phyloP scores from a whole-genome alignment of 2,113 vertebrate species.

The Xyrauchen texanus region DNA sequence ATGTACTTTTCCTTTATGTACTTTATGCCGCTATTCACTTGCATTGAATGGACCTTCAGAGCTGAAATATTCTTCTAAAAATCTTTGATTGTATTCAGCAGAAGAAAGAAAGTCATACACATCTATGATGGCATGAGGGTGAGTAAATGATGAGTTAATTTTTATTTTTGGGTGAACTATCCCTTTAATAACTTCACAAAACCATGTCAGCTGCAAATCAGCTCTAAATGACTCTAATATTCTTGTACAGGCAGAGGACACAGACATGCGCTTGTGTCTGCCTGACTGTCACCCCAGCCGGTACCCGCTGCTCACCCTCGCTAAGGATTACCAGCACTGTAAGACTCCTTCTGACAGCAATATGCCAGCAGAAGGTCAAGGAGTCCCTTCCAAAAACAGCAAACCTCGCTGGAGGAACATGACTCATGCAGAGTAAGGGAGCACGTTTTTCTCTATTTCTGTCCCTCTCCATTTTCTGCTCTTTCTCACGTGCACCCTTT shows the following conservation, averaged over 20 bases:
- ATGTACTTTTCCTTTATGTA: too few species aligned
- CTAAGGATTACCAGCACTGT: slow-evolving; percentile 87
- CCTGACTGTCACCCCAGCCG: slow-evolving; percentile 97
- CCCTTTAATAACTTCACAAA: too few species aligned
- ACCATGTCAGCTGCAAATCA: not conserved
- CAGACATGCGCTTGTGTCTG: slow-evolving; percentile 91
- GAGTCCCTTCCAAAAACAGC: slow-evolving; percentile 76
- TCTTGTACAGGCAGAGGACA: slow-evolving; percentile 86
- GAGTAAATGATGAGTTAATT: too few species aligned
- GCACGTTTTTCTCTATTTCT: not conserved
- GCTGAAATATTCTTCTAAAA: too few species aligned
- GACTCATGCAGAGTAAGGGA: slow-evolving; percentile 90
- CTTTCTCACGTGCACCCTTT: not conserved
- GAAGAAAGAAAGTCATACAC: too few species aligned
- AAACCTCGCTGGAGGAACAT: slow-evolving; percentile 92
- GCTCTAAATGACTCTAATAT: not conserved
- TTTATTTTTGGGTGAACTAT: too few species aligned
- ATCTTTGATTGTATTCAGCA: too few species aligned
- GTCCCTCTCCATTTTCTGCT: not conserved
- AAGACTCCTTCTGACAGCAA: slow-evolving; percentile 83
- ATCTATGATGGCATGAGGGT: too few species aligned
- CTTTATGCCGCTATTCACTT: too few species aligned
- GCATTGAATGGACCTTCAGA: too few species aligned
- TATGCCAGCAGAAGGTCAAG: slow-evolving; percentile 82
- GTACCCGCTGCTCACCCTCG: slow-evolving; percentile 92